Conservation (phyloP, 2,888 invertebrate genomes). For the Belgica antarctica region DNA sequence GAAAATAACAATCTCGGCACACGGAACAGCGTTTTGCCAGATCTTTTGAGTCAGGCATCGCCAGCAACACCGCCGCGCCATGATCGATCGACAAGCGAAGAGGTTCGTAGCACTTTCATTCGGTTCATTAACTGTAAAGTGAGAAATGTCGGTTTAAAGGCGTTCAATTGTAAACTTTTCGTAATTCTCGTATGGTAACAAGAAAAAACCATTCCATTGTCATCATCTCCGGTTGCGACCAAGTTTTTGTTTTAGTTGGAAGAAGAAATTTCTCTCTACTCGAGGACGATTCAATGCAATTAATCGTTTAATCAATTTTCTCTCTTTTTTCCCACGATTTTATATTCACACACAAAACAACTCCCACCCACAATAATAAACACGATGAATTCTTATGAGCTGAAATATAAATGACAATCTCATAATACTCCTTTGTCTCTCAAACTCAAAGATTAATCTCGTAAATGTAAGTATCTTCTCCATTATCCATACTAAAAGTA, state of each 20-base stretch:
- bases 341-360: constrained; percentile 29
- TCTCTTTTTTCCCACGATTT: constrained; percentile 24
- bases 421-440: constrained; percentile 39
- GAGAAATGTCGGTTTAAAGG: not conserved
- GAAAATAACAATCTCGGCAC: constrained; percentile 63
- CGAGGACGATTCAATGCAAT: not conserved
- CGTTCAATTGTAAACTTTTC: not conserved
- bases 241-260: not conserved
- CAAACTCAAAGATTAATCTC: constrained; percentile 41
- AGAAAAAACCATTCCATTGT: not conserved
- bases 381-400: constrained; percentile 29
- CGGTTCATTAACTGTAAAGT: no score
- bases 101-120: no score
- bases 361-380: constrained; percentile 7
- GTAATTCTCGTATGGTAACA: not conserved
- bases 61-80: constrained; percentile 82
- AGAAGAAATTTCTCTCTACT: not conserved
- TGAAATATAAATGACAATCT: constrained; percentile 28
- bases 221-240: no score
- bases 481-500: constrained; percentile 42
- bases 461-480: constrained; percentile 40
- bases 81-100: constrained; percentile 92
- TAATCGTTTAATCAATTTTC: constrained; percentile 8
- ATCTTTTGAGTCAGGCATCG: constrained; percentile 86
- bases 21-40: constrained; percentile 89